Evolutionary conservation across 2,113 vertebrate genomes (phyloP).

Genomic region (Pseudolaguvia tuberculata): DNA sequence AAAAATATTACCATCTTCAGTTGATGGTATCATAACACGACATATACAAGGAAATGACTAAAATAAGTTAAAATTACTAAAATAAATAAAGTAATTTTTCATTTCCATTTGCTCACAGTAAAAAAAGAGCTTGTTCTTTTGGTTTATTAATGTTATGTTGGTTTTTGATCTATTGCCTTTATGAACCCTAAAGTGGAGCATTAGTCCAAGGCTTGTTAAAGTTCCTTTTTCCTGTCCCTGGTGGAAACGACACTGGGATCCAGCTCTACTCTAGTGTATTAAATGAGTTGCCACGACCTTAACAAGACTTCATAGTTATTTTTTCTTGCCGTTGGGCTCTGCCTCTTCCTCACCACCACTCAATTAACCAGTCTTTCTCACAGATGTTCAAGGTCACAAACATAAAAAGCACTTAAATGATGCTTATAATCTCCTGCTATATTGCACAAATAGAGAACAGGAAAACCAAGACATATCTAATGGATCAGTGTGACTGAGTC

Average conservation of each 20-base stretch:
- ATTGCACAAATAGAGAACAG: background rate
- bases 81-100: background rate
- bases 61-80: too few species aligned
- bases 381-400: conserved; percentile 31
- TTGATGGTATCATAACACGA: too few species aligned
- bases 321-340: conserved; percentile 37
- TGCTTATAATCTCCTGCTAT: background rate
- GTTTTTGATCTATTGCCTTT: background rate
- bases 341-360: conserved; percentile 23
- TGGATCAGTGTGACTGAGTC: background rate
- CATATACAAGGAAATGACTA: too few species aligned
- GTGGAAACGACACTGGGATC: background rate
- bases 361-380: conserved; percentile 33
- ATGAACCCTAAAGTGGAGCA: conserved; percentile 8
- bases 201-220: conserved; percentile 18
- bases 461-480: background rate
- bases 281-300: conserved; percentile 45
- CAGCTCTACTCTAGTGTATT: conserved; percentile 28
- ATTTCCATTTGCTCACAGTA: conserved; percentile 12
- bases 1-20: too few species aligned
- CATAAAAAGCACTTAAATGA: conserved; percentile 34
- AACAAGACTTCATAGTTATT: conserved; percentile 44
- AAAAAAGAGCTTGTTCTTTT: conserved; percentile 5
- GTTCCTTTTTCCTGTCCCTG: background rate
- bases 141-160: conserved; percentile 7